Base-by-base conservation (phyloP, 2,113 vertebrate species). In the Halcyon malimbica region DNA sequence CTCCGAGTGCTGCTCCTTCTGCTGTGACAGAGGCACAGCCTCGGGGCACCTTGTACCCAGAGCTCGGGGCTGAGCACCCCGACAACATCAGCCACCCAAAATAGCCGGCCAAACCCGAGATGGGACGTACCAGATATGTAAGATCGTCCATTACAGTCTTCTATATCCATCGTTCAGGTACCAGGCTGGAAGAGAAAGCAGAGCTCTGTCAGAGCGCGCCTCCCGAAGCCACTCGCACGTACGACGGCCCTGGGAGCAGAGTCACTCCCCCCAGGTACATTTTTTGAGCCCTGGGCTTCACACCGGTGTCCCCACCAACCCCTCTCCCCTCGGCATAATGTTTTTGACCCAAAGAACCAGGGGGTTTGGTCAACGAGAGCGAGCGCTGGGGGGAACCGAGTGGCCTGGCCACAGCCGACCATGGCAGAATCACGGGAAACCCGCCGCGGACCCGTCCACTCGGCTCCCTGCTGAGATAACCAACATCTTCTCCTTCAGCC, bases 121-220 rank as follows among this genome's bases (percentile, higher is more conserved):
- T 7, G 15, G 37, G 60, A 37, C 35, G 5, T 62, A 62, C 99
- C 99, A 97, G 99, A 98, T 97, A 98, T 97, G 96, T 98, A 99
- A 88, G 99, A 98, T 92, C 98, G 98, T 95, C 98, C 99, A 98
- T 99, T 99, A 98, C 98, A 99, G 98, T 99, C 98, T 95, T 99
- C 99, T 98, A 98, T 98, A 97, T 99, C 99, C 99, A 99, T 99
- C 98, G 96, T 99, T 97, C 97, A 98, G 98, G 98, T 96, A 96
- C 96, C 97, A 96, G 94, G 98, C 98, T 99, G 94, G 37, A 98
- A 97, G 90, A 97, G 97, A 97, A 94, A 98, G 71, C 39, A 93
- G 69, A 87, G 79, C 76, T 44, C 5, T 16, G 68, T 97, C 95
- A 98, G 96, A 80, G 86, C 53, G 20, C 5, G 63, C 33, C 50